Base-by-base conservation (phyloP, 2,888 invertebrate species). In the Philonicus albiceps region DNA sequence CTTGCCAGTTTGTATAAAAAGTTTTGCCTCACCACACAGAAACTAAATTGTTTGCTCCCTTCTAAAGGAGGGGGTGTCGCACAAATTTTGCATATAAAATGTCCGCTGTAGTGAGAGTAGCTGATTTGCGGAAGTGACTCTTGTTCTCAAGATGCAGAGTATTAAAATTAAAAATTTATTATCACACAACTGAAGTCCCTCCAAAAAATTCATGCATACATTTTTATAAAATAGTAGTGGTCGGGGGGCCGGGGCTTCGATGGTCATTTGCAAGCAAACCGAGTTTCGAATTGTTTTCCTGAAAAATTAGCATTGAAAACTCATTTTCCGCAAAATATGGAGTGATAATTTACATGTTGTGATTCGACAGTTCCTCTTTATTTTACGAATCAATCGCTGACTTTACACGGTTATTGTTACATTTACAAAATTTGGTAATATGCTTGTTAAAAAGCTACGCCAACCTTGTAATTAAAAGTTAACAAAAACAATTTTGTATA, bases 1-100 rank as follows among this genome's bases (percentile, higher is more conserved):
- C 81, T 81, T 81, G 55, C 53, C 31, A 81, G 31, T 81, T 81
- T 81, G 81, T 64, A 31, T 64, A 55, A 64, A 81, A 34, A 81
- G 37, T 81, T 81, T 81, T 81, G 34, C 81, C 81, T 55, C 81
- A 81, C 55, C 37, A 74, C 34, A 64, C 55, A 0, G 30, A 49
- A 78, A 27, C 27, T 19, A n/a, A 64, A 64, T 64, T 64, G 37
- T 83, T 27, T 40, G n/a, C 73, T n/a, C 40, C 49, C 11, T 4
- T 43, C 11, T 11, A 2, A 11, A 1, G 31, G 55, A 40, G 27
- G 64, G 73, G 27, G 30, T 73, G 37, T 73, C 73, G 84, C 84
- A 84, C 73, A n/a, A 84, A 19, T 22, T 40, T 43, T 73, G 19
- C 43, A 72, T 64, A 55, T 7, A 34, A 84, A 43, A 31, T 84